Percentiles rank a stretch among this genome's conserved stretches.
Conservation (phyloP, 2,113 vertebrate species). For the Poeciliopsis turrubarensis region DNA sequence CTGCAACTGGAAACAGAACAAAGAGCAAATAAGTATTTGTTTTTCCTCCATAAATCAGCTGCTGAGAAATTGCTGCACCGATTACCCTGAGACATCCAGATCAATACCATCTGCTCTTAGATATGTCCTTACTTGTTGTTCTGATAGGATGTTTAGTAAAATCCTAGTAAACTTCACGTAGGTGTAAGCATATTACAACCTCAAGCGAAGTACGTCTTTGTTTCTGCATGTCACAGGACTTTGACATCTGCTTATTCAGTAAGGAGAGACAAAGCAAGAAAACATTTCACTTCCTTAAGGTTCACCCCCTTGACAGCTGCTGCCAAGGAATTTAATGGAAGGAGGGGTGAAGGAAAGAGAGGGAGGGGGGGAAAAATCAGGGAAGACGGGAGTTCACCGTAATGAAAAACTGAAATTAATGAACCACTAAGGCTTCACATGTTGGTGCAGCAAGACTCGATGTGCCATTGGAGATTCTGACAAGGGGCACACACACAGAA, state of each 20-base stretch:
- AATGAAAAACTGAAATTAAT: slow-evolving; percentile 45
- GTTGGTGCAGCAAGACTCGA: slow-evolving; percentile 5
- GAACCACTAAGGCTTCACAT: slow-evolving; percentile 38
- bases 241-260: slow-evolving; percentile 39
- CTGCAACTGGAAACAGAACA: slow-evolving; percentile 70
- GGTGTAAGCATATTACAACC: slow-evolving; percentile 13
- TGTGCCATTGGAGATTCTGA: slow-evolving; percentile 13
- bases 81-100: slow-evolving; percentile 9
- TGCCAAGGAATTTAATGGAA: slow-evolving; percentile 46
- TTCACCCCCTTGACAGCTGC: slow-evolving; percentile 21
- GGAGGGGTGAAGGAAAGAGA: slow-evolving; percentile 7
- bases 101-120: slow-evolving; percentile 30
- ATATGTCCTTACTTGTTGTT: slow-evolving; percentile 2
- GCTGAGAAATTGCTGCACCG: not conserved
- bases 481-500: not conserved
- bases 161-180: slow-evolving; percentile 1
- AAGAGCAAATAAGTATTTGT: slow-evolving; percentile 44
- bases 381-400: slow-evolving; percentile 28
- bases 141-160: slow-evolving; percentile 18
- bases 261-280: slow-evolving; percentile 40
- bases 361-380: slow-evolving; percentile 8
- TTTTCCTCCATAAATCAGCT: slow-evolving; percentile 23
- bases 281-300: slow-evolving; percentile 70
- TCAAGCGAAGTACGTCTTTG: slow-evolving; percentile 18
- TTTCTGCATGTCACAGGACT: slow-evolving; percentile 32